phyloP scores from a whole-genome alignment of 2,888 invertebrate genomes.

The Parnassius apollo region DNA sequence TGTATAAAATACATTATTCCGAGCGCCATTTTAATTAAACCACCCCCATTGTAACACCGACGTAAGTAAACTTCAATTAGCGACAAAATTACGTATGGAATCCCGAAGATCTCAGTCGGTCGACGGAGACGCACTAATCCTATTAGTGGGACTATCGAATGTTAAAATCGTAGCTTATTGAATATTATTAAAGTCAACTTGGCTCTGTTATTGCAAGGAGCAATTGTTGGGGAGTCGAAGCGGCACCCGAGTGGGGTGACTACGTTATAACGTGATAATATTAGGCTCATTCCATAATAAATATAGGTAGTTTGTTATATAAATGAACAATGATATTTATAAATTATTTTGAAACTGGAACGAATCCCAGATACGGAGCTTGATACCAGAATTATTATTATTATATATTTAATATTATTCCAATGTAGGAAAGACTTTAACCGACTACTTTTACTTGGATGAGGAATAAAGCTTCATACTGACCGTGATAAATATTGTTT shows the following conservation, averaged over 20 bases:
- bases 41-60: constrained; percentile 22
- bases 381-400: no score
- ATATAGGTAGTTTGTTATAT: no score
- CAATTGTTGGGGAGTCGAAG: constrained; percentile 25
- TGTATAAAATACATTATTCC: constrained; percentile 2
- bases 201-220: constrained; percentile 29
- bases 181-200: constrained; percentile 33
- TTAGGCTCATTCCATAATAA: no score
- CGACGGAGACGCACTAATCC: constrained; percentile 36
- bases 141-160: constrained; percentile 38
- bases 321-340: no score
- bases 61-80: constrained; percentile 30
- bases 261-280: not conserved
- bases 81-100: constrained; percentile 15
- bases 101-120: constrained; percentile 10
- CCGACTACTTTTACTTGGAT: no score
- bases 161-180: constrained; percentile 40
- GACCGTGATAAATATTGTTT: no score
- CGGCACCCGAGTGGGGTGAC: constrained; percentile 17
- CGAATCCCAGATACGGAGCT: no score
- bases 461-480: no score
- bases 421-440: no score
- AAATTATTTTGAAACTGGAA: no score
- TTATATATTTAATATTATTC: no score
- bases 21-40: constrained; percentile 22